Conservation (phyloP, 2,888 invertebrate species). For the Epiblema foenella region DNA sequence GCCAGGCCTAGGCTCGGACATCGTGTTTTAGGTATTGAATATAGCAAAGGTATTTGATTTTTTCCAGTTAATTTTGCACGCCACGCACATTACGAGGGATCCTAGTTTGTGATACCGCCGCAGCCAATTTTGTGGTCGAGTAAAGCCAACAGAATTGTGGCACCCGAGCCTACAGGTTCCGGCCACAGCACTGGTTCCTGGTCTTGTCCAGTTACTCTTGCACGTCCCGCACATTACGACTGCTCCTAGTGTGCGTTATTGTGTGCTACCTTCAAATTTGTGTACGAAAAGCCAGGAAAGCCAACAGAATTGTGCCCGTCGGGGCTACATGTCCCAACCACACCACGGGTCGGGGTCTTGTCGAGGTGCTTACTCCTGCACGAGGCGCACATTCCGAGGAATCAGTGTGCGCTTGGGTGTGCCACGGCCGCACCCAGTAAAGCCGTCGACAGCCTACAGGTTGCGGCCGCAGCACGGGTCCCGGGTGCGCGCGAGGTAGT, state of each 20-base stretch:
- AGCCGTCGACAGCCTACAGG: too few relatives aligned
- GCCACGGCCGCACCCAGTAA: too few relatives aligned
- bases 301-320: not conserved
- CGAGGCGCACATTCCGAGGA: too few relatives aligned
- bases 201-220: not conserved
- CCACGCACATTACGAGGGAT: not conserved
- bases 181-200: conserved; percentile 18
- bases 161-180: not conserved
- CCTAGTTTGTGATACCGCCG: not conserved
- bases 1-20: not conserved
- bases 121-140: not conserved
- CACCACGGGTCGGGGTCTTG: too few relatives aligned
- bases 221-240: not conserved
- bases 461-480: conserved; percentile 42
- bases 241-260: too few relatives aligned
- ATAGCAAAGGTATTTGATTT: conserved; percentile 10
- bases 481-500: conserved; percentile 52
- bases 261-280: too few relatives aligned
- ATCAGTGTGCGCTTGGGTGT: too few relatives aligned
- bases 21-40: not conserved
- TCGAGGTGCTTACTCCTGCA: too few relatives aligned
- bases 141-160: not conserved
- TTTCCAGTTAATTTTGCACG: not conserved
- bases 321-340: too few relatives aligned
- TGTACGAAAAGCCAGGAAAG: not conserved